Base-by-base conservation (phyloP, 2,888 invertebrate species). In the Romanomermis culicivorax region DNA sequence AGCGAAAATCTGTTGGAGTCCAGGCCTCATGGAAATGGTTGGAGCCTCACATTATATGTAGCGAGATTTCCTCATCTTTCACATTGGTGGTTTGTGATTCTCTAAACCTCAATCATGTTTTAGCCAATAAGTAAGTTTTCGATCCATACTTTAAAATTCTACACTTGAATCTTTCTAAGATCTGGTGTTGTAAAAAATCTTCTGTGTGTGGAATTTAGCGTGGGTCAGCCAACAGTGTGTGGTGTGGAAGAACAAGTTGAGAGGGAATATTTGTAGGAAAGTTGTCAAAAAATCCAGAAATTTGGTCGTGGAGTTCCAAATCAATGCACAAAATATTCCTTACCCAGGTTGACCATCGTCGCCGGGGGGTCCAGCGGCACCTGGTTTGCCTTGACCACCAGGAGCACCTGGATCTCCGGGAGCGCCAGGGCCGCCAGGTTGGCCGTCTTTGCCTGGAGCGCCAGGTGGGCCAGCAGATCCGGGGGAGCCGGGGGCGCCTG, bases 341-440 rank as follows among this genome's bases (percentile, higher is more conserved):
- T 45, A 45, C 45, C 50, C 50, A 27, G 50, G 14, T 17, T 7
- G 11, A 27, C 50, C 50, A 14, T 25, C 27, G 25, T 49, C 50
- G 25, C 50, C 50, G 7, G 26, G 50, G 29, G 27, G 27, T 25
- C 50, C 50, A 14, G 50, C 27, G 50, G 14, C 50, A 14, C 50
- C 50, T 27, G 11, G 27, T 29, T 49, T 49, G 50, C 50, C 50
- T 27, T 4, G 50, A 29, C 50, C 50, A 23, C 50, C 50, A 29
- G 50, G 50, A 29, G 50, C 29, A 49, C 50, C 50, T 7, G 50
- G 11, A 25, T 49, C 50, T 4, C 50, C 50, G 20, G 50, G 27
- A 27, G 50, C 27, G 7, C 50, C 50, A 27, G 50, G 11, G 4
- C 50, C 50, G 29, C 50, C 50, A 11, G 50, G 50, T 27, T 49